Base-by-base conservation (phyloP, 1,140 invertebrate species). In the Scaptomyza hsui region DNA sequence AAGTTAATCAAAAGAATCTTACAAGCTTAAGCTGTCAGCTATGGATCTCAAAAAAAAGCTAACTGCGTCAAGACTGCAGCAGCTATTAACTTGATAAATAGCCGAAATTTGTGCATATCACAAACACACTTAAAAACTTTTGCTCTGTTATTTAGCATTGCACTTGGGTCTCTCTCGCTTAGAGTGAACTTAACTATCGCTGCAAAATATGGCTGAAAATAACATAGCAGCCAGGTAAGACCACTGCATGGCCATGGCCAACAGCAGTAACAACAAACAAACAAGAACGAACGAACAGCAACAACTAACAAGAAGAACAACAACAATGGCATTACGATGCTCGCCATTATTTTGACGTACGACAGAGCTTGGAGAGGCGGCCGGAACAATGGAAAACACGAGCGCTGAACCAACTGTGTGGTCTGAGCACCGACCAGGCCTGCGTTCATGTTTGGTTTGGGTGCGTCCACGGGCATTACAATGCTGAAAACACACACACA, bases 331-430 rank as follows among this genome's bases (percentile, higher is more conserved):
- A 55, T 52, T 37, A 69, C 68, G 49, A 37, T 61, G 60, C 65
- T 71, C 75, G 60, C 81, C 70, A 81, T 85, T 85, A 85, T 85
- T 86, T 85, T 85, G 81, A 85, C 81, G 86, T 85, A 85, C 70
- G 81, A 86, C 63, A 61, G 68, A 45, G 51, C 48, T 29, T 7
- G 61, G 61, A 61, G 72, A 61, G 67, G 63, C 57, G 53, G 49
- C 53, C 44, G 16, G 57, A 42, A 63, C 57, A 63, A 81, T 76
- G 77, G 63, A 68, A 72, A 81, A 82, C 68, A 88, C 78, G 78
- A 37, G 44, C 45, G 45, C 52, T 44, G 45, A 63, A 56, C 21
- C 59, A 12, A 41, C 10, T 2, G 35, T 2, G 35, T 15, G 26
- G 48, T 45, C 29, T 16, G 51, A 15, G 44, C 6, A 32, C 37